A percentile compares a stretch with the other conserved stretches of the same genome.
Conservation (phyloP, 1,140 invertebrate species). For the Ceratosolen solmsi region DNA sequence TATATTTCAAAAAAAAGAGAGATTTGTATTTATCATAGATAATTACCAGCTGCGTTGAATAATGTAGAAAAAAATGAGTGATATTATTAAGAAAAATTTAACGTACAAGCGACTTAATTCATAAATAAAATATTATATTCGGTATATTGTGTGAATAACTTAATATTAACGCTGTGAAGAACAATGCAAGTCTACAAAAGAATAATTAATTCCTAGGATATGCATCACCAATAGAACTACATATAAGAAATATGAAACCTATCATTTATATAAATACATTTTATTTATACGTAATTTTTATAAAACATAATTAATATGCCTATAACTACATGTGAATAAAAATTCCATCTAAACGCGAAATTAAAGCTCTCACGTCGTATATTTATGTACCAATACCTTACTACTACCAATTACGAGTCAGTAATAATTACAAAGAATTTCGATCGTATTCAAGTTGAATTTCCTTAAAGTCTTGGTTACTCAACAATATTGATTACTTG, state of each 20-base stretch:
- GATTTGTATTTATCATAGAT: too few species aligned
- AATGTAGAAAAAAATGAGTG: too few species aligned
- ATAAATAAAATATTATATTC: background rate
- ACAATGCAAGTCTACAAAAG: background rate
- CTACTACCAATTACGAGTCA: background rate
- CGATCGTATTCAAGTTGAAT: constrained; percentile 10
- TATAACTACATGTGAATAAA: background rate
- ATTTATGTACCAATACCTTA: background rate
- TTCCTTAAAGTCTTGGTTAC: constrained; percentile 42
- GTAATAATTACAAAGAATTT: background rate
- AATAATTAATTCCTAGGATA: background rate
- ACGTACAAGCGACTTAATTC: too few species aligned
- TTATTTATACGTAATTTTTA: background rate
- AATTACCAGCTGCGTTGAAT: too few species aligned
- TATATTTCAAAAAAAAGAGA: too few species aligned
- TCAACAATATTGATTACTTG: constrained; percentile 60
- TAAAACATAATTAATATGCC: background rate
- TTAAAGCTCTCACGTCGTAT: background rate
- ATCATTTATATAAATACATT: background rate
- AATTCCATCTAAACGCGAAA: background rate
- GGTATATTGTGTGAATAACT: background rate
- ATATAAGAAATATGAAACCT: background rate
- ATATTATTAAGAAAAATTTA: too few species aligned
- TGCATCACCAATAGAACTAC: background rate
- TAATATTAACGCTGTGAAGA: background rate